Evolutionary conservation across 1,140 invertebrate species (phyloP).

Genomic region (Platorchestia sp.): DNA sequence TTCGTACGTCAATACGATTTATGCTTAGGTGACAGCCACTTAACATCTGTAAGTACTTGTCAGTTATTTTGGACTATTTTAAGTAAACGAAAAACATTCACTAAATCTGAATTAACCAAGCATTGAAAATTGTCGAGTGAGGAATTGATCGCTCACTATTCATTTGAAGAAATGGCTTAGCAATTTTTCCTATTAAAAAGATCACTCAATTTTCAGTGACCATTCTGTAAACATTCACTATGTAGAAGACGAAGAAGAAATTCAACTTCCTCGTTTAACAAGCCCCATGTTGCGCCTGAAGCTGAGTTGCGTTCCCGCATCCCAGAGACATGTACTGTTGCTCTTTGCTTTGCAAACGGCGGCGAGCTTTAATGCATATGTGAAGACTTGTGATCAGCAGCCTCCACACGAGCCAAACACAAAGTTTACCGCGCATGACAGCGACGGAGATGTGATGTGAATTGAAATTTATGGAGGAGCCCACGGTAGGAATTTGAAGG

Average conservation of each 20-base stretch:
- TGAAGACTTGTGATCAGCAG: neutral
- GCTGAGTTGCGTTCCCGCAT: neutral
- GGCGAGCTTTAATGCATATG: neutral
- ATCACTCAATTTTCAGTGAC: neutral
- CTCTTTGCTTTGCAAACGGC: neutral
- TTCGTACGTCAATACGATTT: too few relatives aligned
- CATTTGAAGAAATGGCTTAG: too few relatives aligned
- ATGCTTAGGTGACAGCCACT: too few relatives aligned
- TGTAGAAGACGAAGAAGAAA: neutral
- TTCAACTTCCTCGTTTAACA: neutral
- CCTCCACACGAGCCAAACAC: neutral
- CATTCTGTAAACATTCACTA: neutral
- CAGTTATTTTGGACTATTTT: too few relatives aligned
- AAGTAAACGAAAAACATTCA: too few relatives aligned
- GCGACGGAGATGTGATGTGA: neutral
- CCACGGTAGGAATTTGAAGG: neutral
- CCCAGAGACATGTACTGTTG: neutral
- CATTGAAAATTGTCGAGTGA: too few relatives aligned
- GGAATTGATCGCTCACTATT: too few relatives aligned
- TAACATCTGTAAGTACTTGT: neutral
- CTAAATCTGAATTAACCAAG: too few relatives aligned
- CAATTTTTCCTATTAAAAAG: neutral
- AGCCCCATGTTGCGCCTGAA: neutral
- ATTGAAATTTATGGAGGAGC: neutral
- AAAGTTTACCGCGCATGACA: neutral